Conservation (phyloP, 2,113 vertebrate species). For the Neodontobutis hainanensis region DNA sequence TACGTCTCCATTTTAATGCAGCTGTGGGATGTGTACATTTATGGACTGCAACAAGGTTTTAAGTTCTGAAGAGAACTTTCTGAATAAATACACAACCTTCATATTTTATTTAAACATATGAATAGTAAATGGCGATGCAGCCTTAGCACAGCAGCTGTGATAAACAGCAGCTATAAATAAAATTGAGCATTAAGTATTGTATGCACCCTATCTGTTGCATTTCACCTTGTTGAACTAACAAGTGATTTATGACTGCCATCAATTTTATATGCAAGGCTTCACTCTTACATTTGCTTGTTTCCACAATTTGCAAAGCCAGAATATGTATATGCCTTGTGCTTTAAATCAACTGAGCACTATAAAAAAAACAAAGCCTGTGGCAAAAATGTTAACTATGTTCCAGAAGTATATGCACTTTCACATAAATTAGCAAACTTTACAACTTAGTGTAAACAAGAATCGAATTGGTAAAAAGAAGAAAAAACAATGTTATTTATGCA, state of each 20-base stretch:
- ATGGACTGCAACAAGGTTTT: background rate
- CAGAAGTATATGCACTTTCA: background rate
- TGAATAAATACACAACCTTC: slow-evolving; percentile 2
- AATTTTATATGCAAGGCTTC: slow-evolving; percentile 10
- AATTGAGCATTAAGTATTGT: slow-evolving; percentile 10
- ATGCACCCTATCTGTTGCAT: background rate
- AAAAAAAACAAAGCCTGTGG: slow-evolving; percentile 6
- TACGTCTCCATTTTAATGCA: background rate
- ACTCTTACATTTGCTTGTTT: slow-evolving; percentile 4
- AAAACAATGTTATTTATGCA: background rate
- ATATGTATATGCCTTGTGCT: slow-evolving; percentile 9
- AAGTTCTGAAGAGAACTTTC: background rate
- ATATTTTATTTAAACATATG: slow-evolving; percentile 10
- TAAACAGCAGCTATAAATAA: slow-evolving; percentile 20
- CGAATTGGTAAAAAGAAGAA: background rate
- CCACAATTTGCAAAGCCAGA: slow-evolving; percentile 13
- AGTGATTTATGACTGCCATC: slow-evolving; percentile 27
- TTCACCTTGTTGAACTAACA: slow-evolving; percentile 12
- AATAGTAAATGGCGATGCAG: slow-evolving; percentile 1
- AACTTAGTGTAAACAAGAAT: background rate
- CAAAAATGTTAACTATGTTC: slow-evolving; percentile 2
- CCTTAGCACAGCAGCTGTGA: background rate
- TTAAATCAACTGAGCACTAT: background rate
- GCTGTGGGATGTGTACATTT: background rate
- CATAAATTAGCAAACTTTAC: background rate